phyloP scores from a whole-genome alignment of 1,140 invertebrate genomes.

The Heliconius melpomene region DNA sequence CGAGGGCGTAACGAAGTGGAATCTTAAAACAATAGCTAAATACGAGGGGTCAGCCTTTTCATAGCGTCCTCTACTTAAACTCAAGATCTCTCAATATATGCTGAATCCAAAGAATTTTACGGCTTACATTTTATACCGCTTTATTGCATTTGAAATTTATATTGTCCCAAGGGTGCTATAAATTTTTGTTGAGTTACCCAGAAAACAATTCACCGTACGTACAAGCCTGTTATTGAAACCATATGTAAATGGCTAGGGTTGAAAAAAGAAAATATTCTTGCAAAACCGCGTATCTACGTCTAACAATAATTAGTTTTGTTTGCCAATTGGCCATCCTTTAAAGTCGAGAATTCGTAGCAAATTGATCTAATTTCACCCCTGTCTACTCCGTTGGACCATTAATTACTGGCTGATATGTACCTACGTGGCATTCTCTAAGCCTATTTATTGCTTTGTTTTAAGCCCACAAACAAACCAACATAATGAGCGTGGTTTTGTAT shows the following conservation, averaged over 20 bases:
- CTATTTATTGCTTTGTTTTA: conserved; percentile 60
- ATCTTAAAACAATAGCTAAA: conserved; percentile 80
- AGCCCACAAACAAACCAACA: conserved; percentile 73
- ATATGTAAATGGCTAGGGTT: conserved; percentile 35
- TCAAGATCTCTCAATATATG: conserved; percentile 74
- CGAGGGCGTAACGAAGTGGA: conserved; percentile 75
- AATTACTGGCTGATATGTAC: conserved; percentile 66
- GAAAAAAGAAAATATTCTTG: conserved; percentile 21
- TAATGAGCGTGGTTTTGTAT: conserved; percentile 34
- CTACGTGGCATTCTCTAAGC: conserved; percentile 49
- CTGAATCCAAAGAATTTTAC: conserved; percentile 76
- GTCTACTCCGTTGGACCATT: conserved; percentile 64
- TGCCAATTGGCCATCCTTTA: conserved; percentile 51
- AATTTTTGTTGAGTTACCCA: conserved; percentile 58
- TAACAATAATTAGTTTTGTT: conserved; percentile 55
- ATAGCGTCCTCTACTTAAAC: conserved; percentile 63
- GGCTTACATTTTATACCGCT: conserved; percentile 56
- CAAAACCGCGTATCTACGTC: conserved; percentile 32
- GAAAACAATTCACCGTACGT: conserved; percentile 51
- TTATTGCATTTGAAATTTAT: conserved; percentile 70
- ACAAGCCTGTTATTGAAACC: conserved; percentile 38
- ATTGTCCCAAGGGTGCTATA: conserved; percentile 58
- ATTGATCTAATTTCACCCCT: conserved; percentile 77
- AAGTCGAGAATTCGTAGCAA: conserved; percentile 64
- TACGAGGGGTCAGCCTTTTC: conserved; percentile 62